Evolutionary conservation across 1,140 invertebrate genomes (phyloP), one percentile per base, ranked within the genome.

Genomic region (Pentalonia nigronervosa): DNA sequence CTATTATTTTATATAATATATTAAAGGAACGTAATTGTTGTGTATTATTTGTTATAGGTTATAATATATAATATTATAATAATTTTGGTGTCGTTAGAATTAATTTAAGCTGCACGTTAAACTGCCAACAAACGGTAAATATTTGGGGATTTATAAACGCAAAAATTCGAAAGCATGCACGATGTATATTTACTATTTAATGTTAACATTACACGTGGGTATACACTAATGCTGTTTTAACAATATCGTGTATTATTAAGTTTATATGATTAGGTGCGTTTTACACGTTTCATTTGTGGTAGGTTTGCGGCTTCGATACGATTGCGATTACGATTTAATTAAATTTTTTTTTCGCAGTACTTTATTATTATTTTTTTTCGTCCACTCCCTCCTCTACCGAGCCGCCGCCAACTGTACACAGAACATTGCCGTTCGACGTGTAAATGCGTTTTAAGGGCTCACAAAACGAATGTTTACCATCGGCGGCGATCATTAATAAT

Each of bases 401-500:
- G 36, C n/a, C 17, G 45, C 45, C 86, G 86, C 45, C 45, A 48
- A 48, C 86, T 50, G n/a, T 53, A 50, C 60, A 36, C 45, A 86
- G 21, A 30, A 88, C 47, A 25, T 50, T 88, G 48, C 87, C n/a
- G 48, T 50, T 88, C 17, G 47, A 88, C 87, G 87, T 88, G 48
- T 88, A 88, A 88, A 88, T 41, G 67, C 91, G 81, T 93, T 93
- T 93, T 93, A 83, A 93, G 91, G 91, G 91, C 48, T 93, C 91
- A 93, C 91, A 93, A 93, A 93, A 93, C 76, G 76, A 93, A 93
- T 93, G 91, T 93, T 93, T 93, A 93, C 91, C 81, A 56, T 84
- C 67, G 90, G 60, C 67, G n/a, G 67, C 36, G 48, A 93, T 93
- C 91, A 93, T 93, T 93, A 93, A 93, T 93, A 93, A 93, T 34